Evolutionary conservation across 37 sponge, comb jelly and placozoan genomes (phyloP).

Genomic region (Beroe forskalii): DNA sequence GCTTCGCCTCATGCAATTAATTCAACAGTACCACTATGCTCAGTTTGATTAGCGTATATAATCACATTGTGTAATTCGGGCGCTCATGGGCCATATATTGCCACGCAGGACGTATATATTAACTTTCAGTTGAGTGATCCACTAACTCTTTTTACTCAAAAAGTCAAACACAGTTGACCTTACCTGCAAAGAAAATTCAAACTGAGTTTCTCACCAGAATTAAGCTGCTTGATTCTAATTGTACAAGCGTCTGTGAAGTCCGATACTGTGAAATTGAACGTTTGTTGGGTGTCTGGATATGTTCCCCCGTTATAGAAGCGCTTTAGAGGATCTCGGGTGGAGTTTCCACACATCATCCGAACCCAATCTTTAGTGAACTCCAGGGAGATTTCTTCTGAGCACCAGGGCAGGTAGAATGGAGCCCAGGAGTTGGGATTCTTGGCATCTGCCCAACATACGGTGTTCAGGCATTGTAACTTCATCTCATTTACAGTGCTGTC

Average conservation of each 20-base stretch:
- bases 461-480: background rate
- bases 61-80: too few species aligned
- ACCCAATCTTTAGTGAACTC: background rate
- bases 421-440: background rate
- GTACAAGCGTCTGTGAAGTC: background rate
- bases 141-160: too few species aligned
- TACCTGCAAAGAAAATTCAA: background rate
- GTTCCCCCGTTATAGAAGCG: background rate
- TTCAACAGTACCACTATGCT: too few species aligned
- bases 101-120: too few species aligned
- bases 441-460: background rate
- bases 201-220: background rate
- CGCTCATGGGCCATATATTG: too few species aligned
- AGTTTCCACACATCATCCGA: background rate
- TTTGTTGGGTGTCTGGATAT: background rate
- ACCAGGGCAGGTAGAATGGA: too few species aligned
- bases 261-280: background rate
- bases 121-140: too few species aligned
- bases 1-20: too few species aligned
- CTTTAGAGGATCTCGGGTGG: background rate
- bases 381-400: background rate
- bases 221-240: background rate
- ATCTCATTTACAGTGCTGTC: background rate
- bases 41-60: too few species aligned
- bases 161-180: background rate